Evolutionary conservation across 2,888 invertebrate genomes (phyloP).

Genomic region (Drosophila colorata): DNA sequence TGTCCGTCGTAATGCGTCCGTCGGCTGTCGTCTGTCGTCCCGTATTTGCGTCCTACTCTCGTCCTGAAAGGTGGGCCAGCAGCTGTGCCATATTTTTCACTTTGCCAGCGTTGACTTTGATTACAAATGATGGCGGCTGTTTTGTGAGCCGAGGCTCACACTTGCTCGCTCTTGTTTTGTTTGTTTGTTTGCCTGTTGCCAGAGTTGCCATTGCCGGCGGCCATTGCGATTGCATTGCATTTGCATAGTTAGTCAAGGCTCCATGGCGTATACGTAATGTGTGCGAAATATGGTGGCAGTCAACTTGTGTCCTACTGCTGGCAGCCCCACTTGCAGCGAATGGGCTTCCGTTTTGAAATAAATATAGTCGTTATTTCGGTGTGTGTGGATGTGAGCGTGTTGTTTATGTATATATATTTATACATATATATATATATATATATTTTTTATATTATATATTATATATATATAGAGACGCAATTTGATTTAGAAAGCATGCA

Average conservation of each 20-base stretch:
- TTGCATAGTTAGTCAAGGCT: constrained; percentile 67
- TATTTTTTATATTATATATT: too few species aligned
- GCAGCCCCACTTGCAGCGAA: constrained; percentile 37
- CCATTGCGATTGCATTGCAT: constrained; percentile 62
- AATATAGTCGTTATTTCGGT: constrained; percentile 1
- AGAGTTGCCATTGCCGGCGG: constrained; percentile 51
- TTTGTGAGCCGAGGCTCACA: constrained; percentile 26
- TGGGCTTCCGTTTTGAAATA: constrained; percentile 44
- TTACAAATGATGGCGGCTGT: constrained; percentile 68
- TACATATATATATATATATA: background rate
- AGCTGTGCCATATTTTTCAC: constrained; percentile 50
- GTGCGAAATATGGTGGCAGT: constrained; percentile 23
- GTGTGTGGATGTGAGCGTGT: constrained; percentile 8
- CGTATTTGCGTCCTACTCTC: constrained; percentile 24
- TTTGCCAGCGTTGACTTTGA: constrained; percentile 66
- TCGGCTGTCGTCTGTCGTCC: constrained; percentile 19
- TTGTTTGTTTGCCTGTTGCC: constrained; percentile 33
- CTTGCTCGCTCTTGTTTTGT: constrained; percentile 32
- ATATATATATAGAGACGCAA: constrained; percentile 4
- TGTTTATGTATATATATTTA: too few species aligned
- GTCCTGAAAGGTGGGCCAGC: constrained; percentile 48
- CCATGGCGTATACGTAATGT: constrained; percentile 44
- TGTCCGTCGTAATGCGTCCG: constrained; percentile 14
- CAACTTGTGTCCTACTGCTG: constrained; percentile 25
- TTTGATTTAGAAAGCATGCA: constrained; percentile 53